Evolutionary conservation across 2,797 vertebrate genomes (phyloP).

Genomic region (Phalloptychus januarius): DNA sequence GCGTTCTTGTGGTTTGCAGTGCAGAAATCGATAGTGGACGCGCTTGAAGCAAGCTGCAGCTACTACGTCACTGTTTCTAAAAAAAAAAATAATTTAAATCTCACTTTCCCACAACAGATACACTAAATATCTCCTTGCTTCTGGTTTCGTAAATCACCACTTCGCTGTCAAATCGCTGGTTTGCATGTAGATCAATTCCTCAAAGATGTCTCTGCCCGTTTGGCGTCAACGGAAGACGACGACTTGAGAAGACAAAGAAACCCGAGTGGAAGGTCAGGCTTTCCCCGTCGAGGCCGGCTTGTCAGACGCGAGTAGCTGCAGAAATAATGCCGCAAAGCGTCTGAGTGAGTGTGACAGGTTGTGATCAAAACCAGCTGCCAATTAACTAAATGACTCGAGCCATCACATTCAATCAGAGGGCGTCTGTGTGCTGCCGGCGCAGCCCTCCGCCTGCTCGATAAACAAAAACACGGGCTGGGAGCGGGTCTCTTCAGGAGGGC

Average conservation of each 20-base stretch:
- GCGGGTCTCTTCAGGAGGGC: conserved; percentile 67
- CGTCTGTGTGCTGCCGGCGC: conserved; percentile 66
- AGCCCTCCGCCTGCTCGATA: conserved; percentile 47
- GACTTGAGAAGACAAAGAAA: conserved; percentile 49
- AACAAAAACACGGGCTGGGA: conserved; percentile 69
- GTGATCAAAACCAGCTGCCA: conserved; percentile 76
- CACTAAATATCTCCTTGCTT: not conserved
- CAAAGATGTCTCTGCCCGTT: not conserved
- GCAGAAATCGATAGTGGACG: not conserved
- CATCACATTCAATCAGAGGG: conserved; percentile 76
- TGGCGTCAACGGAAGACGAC: conserved; percentile 16
- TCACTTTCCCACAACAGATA: not conserved
- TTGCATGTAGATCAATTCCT: not conserved
- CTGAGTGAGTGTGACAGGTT: conserved; percentile 66
- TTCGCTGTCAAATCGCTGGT: not conserved
- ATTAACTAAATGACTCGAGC: conserved; percentile 79
- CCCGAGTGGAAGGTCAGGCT: conserved; percentile 29
- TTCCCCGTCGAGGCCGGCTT: conserved; percentile 29
- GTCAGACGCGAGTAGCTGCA: conserved; percentile 35
- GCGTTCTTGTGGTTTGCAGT: conserved; percentile 4
- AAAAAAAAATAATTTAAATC: not conserved
- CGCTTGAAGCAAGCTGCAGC: not conserved
- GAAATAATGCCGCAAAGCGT: conserved; percentile 67
- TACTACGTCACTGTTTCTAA: not conserved
- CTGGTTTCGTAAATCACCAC: not conserved